Percentiles rank a stretch among this genome's conserved stretches.
phyloP scores from a whole-genome alignment of 2,797 vertebrate species.

The Ptychadena robeensis region DNA sequence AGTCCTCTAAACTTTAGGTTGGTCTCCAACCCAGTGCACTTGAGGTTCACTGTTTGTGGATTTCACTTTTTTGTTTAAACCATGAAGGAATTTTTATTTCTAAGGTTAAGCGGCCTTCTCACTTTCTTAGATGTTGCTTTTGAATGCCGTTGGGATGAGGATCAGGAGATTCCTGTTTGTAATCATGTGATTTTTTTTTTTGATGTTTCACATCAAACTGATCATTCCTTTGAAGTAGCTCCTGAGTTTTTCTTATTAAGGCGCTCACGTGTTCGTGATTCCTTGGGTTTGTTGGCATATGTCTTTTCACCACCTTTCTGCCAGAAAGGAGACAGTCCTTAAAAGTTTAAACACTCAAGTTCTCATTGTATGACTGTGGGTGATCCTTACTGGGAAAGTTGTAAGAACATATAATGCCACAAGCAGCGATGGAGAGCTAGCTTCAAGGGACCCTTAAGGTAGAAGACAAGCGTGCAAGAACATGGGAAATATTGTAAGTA shows the following conservation, averaged over 20 bases:
- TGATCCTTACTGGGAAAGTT: too few species aligned
- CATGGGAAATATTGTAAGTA: too few species aligned
- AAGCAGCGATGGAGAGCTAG: too few species aligned
- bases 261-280: slow-evolving; percentile 45
- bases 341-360: neutral
- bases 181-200: slow-evolving; percentile 32
- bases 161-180: slow-evolving; percentile 45
- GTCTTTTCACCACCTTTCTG: slow-evolving; percentile 10
- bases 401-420: too few species aligned
- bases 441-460: too few species aligned
- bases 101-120: neutral
- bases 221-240: slow-evolving; percentile 39
- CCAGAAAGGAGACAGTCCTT: neutral
- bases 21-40: too few species aligned
- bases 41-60: too few species aligned
- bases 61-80: too few species aligned
- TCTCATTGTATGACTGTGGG: too few species aligned
- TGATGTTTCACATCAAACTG: slow-evolving; percentile 45
- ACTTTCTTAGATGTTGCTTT: slow-evolving; percentile 8
- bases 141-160: slow-evolving; percentile 12
- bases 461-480: too few species aligned
- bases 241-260: slow-evolving; percentile 20
- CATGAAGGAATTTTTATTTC: too few species aligned
- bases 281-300: slow-evolving; percentile 1
- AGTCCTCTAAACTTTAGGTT: too few species aligned